Evolutionary conservation across 2,113 vertebrate genomes (phyloP), one percentile per base, ranked within the genome.

Genomic region (Gallinago media): DNA sequence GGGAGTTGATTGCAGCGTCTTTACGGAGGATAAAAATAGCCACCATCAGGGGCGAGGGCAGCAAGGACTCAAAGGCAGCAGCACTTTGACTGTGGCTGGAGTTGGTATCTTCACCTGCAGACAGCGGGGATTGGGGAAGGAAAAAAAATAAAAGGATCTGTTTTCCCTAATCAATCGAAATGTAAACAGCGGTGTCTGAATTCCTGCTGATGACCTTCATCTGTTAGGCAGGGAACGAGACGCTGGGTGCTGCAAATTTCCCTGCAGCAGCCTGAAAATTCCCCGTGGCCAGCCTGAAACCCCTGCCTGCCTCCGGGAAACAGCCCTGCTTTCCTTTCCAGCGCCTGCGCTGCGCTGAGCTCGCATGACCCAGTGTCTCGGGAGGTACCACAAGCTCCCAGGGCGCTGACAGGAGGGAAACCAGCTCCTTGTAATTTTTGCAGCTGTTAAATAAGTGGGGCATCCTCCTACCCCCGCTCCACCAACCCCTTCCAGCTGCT

Each of bases 21-120:
- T 96, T 82, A 81, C 3, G 12, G 72, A 36, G 73, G 82, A 93
- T 86, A 96, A 94, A 96, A 85, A 95, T 92, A 97, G 92, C 76
- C 55, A 20, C 23, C 13, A 2, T 92, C 21, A 46, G 36, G 88
- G 74, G 74, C 38, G 17, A 88, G 82, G 84, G 89, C 91, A 94
- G 83, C 14, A 23, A 75, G 40, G 70, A 93, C 67, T 71, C 3
- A 1, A 61, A 84, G 58, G 47, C 49, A 78, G 65, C 6, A 0
- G 54, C 58, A 40, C 44, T 87, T 82, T 12, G 27, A 3, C 77
- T 77, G 80, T 26, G 47, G 10, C 66, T 81, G 76, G 49, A 59
- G 74, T 68, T 58, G n/a, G 58, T 79, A 11, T 62, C 70, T 75
- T 85, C 70, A 92, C 91, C 91, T 78, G 70, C 79, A 94, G 86